Percentiles rank a stretch among this genome's conserved stretches.
phyloP scores from a whole-genome alignment of 2,888 invertebrate species.

The Papilio demoleus region DNA sequence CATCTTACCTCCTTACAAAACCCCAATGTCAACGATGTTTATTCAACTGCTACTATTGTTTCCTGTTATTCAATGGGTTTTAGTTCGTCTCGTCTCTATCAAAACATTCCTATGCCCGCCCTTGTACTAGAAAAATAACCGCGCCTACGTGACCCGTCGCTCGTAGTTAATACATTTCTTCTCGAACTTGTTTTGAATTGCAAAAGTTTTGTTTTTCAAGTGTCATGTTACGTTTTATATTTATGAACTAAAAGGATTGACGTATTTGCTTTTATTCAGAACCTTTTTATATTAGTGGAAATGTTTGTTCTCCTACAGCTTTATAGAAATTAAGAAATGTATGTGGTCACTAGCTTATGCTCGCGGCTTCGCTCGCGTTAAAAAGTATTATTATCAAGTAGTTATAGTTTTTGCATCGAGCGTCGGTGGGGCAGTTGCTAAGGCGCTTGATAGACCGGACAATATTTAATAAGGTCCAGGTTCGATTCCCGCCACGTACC shows the following conservation, averaged over 20 bases:
- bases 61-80: slow-evolving; percentile 3
- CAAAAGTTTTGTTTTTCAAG: slow-evolving; percentile 31
- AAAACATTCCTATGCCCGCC: slow-evolving; percentile 49
- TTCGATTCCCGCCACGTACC: no score
- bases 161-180: slow-evolving; percentile 51
- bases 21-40: slow-evolving; percentile 16
- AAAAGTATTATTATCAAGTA: no score
- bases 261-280: background rate
- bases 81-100: slow-evolving; percentile 27
- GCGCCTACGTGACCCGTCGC: slow-evolving; percentile 69
- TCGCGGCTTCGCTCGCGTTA: no score
- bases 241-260: slow-evolving; percentile 17
- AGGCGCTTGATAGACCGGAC: no score
- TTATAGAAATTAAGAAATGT: no score
- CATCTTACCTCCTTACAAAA: background rate
- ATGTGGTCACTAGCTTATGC: no score
- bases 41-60: slow-evolving; percentile 1
- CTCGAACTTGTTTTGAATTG: slow-evolving; percentile 48
- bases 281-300: no score
- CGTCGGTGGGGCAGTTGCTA: no score
- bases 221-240: slow-evolving; percentile 13
- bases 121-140: slow-evolving; percentile 63
- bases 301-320: no score
- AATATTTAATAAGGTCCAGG: no score
- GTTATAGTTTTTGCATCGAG: no score